phyloP scores from a whole-genome alignment of 2,797 vertebrate genomes.

The Trachurus trachurus region DNA sequence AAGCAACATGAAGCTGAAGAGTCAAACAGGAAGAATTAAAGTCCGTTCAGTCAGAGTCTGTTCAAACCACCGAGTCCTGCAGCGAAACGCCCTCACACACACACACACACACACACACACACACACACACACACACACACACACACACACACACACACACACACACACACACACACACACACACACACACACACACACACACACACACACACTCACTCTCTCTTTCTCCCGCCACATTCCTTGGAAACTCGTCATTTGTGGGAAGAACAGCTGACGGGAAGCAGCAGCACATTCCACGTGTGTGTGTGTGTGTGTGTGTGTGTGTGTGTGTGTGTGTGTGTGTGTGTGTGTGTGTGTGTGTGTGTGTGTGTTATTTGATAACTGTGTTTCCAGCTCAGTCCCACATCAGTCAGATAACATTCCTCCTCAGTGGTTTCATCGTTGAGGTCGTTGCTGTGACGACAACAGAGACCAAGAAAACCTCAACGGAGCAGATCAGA shows the following conservation, averaged over 20 bases:
- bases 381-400: background rate
- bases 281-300: background rate
- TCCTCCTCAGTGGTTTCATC: background rate
- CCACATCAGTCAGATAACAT: background rate
- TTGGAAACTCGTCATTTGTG: conserved; percentile 1
- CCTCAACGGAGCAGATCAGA: background rate
- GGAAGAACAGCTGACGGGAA: conserved; percentile 26
- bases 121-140: no score
- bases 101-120: no score
- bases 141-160: no score
- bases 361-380: conserved; percentile 11
- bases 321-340: background rate
- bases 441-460: background rate
- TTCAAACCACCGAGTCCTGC: no score
- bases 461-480: background rate
- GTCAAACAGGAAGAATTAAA: no score
- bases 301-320: background rate
- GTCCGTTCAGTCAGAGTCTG: no score
- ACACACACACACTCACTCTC: no score
- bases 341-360: background rate
- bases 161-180: no score
- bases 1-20: no score
- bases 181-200: no score
- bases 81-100: no score
- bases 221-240: background rate